These are phyloP conservation scores for Anarhynchus alexandrinus DNA, from an alignment of 2,113 vertebrate species.

Conservation along the genomic window DNA sequence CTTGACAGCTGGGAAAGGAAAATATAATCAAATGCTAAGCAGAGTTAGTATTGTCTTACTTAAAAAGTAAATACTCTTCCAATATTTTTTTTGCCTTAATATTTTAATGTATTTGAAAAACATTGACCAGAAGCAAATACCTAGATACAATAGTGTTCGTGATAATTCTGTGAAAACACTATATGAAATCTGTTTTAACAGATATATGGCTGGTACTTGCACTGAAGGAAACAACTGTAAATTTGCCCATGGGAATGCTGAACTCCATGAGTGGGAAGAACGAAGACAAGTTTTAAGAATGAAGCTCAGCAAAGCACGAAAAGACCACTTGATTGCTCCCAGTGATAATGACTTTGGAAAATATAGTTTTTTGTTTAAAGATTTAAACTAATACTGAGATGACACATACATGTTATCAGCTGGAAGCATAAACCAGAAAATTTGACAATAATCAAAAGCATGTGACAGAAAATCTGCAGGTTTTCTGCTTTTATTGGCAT, in stretches of 20 bases:
- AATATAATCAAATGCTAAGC: not conserved
- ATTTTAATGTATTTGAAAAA: not conserved
- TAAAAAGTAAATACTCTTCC: too few species aligned
- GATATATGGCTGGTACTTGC: conserved; percentile 87
- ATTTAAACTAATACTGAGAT: conserved; percentile 88
- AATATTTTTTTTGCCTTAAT: too few species aligned
- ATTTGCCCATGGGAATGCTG: conserved; percentile 90
- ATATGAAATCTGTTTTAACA: conserved; percentile 53
- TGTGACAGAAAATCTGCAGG: conserved; percentile 74
- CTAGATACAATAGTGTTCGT: not conserved
- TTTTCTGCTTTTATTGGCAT: conserved; percentile 78
- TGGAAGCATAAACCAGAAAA: conserved; percentile 76
- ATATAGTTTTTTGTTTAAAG: conserved; percentile 99
- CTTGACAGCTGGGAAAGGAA: not conserved
- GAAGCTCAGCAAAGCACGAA: conserved; percentile 96
- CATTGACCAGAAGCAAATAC: not conserved
- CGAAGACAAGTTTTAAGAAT: conserved; percentile 91
- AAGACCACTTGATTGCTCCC: conserved; percentile 96
- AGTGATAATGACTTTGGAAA: conserved; percentile 99
- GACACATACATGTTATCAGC: conserved; percentile 66
- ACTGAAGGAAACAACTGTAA: conserved; percentile 87
- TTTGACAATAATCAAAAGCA: conserved; percentile 73
- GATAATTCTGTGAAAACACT: not conserved
- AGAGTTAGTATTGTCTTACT: not conserved
- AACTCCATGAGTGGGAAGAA: conserved; percentile 93